Conservation (phyloP, 2,888 invertebrate species). For the Drosophila peninsularis region DNA sequence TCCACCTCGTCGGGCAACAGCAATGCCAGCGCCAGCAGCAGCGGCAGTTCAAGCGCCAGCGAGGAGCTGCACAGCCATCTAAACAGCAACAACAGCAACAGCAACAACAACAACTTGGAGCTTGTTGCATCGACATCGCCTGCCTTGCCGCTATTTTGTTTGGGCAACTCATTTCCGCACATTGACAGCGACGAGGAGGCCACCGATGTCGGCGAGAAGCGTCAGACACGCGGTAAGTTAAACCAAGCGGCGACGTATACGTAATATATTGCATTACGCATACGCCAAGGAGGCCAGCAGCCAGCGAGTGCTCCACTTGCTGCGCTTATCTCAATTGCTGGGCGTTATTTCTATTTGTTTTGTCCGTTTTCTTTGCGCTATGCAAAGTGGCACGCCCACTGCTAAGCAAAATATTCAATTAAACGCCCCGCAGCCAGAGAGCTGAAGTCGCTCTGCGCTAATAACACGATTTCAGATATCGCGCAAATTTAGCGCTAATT, state of each 20-base stretch:
- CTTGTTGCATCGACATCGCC: constrained; percentile 76
- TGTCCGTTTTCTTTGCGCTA: neutral
- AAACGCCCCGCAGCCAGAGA: constrained; percentile 77
- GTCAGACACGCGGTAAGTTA: constrained; percentile 59
- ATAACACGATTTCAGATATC: constrained; percentile 51
- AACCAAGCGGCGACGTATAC: constrained; percentile 53
- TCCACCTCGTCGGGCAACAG: constrained; percentile 82
- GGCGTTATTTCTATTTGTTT: constrained; percentile 71
- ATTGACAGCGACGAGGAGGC: constrained; percentile 90
- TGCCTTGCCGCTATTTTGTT: constrained; percentile 87
- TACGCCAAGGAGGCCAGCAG: constrained; percentile 36
- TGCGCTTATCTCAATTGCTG: constrained; percentile 59
- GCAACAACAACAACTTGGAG: constrained; percentile 33
- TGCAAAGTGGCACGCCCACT: constrained; percentile 25
- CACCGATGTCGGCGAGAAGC: constrained; percentile 83
- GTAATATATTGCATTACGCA: constrained; percentile 69
- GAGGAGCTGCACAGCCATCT: constrained; percentile 66
- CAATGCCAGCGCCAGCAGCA: constrained; percentile 82
- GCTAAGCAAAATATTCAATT: constrained; percentile 73
- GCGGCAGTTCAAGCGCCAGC: constrained; percentile 80
- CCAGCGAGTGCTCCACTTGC: constrained; percentile 43
- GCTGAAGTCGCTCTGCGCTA: constrained; percentile 23
- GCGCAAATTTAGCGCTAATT: constrained; percentile 68
- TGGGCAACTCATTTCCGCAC: constrained; percentile 89
- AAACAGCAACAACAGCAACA: constrained; percentile 43